Base-by-base conservation (phyloP, 2,888 invertebrate genomes). In the Trichopoda pennipes region DNA sequence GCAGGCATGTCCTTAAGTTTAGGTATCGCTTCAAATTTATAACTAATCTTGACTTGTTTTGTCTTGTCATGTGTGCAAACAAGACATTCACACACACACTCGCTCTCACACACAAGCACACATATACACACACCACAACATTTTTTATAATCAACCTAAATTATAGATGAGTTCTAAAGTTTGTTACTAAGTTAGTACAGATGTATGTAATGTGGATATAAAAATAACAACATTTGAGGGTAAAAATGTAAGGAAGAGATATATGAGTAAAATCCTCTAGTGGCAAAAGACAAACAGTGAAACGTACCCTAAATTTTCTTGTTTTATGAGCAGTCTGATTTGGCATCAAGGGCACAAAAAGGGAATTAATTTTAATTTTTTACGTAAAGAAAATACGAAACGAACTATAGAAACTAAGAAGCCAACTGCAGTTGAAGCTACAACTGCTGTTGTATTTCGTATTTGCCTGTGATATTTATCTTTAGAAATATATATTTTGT, bases 11-110 rank as follows among this genome's bases (percentile, higher is more conserved):
- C 44, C 44, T 44, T 55, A 28, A 47, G 55, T 23, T 23, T 2
- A 35, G 49, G 38, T 10, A 32, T 69, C 69, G 16, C 60, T 49
- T 9, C 47, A 58, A n/a, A 58, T 58, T 70, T 58, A 23, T n/a
- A 42, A 55, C 10, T 55, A 17, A 42, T 68, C 53, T n/a, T 17
- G 16, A 44, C 10, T 35, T 55, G 38, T 53, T 10, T 42, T 53
- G 42, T 23, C 23, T 53, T 53, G 23, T 44, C 42, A 23, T 61
- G 38, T 38, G 49, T 53, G 38, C 51, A 21, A 53, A 66, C 21
- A 38, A n/a, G 21, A 58, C 42, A 47, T 32, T 21, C 8, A 35
- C 35, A 6, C 8, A 38, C 38, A 38, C n/a, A n/a, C n/a, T n/a
- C n/a, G n/a, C n/a, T n/a, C n/a, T n/a, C n/a, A n/a, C n/a, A n/a